Conservation (phyloP, 2,113 vertebrate genomes). For the Corythornis madagascariensis region DNA sequence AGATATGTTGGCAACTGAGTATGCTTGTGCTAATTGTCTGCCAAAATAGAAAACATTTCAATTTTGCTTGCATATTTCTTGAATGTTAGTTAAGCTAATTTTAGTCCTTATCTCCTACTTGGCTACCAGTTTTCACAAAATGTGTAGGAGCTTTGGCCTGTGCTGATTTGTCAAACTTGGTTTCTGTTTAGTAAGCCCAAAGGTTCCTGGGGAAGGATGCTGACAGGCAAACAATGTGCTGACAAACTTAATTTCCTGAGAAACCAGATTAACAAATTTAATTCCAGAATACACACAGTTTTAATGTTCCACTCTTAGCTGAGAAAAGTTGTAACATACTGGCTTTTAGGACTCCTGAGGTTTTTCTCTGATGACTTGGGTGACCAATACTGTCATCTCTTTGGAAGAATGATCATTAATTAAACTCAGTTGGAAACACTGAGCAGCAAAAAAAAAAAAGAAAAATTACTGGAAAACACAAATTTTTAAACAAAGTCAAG, state of each 20-base stretch:
- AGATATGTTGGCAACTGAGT: accelerated
- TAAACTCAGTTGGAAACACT: neutral
- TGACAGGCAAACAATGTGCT: neutral
- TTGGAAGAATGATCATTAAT: neutral
- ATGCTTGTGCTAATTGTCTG: neutral
- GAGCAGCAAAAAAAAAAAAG: neutral
- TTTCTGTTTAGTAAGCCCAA: neutral
- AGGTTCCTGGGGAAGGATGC: neutral
- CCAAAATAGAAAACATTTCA: neutral
- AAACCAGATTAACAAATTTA: neutral
- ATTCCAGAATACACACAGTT: neutral
- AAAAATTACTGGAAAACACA: neutral
- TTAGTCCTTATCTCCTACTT: neutral
- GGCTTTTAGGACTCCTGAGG: neutral
- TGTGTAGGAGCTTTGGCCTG: neutral
- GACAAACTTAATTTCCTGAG: neutral
- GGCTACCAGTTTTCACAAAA: neutral
- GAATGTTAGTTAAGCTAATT: neutral
- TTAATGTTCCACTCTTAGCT: neutral
- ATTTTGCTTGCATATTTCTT: neutral
- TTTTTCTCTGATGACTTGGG: neutral
- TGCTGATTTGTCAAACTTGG: neutral
- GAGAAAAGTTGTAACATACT: neutral
- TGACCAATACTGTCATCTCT: neutral
- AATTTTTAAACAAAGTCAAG: neutral